Base-by-base conservation (phyloP, 2,113 vertebrate species). In the Callopanchax toddi region DNA sequence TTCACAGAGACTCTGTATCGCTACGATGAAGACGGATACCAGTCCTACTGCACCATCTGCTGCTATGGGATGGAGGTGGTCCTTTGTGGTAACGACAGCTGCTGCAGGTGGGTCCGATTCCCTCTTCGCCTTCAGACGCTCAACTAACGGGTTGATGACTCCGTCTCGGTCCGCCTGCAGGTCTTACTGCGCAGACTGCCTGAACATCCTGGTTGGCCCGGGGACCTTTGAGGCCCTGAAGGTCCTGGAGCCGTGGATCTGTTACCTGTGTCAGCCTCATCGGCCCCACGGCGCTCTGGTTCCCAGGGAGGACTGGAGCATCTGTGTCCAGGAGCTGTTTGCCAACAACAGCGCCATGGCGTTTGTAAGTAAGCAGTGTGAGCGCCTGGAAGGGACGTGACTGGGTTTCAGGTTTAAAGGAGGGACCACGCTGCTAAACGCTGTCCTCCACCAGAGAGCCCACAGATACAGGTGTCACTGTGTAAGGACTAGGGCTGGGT, bases 41-140 rank as follows among this genome's bases (percentile, higher is more conserved):
- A 99, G 89, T 96, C 96, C 11, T 99, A 98, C 78, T 99, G 97
- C 55, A 94, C 95, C 0, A 91, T 99, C 63, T 99, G 96, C 91
- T 99, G 97, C 0, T 95, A 94, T 4, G 96, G 96, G 0, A 86
- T 92, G 5, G 94, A 99, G 74, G 92, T 99, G 57, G 83, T 99
- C 1, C 91, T 99, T 15, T 99, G 97, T 46, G 96, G 96, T 46
- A 94, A 94, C 0, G 32, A 91, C 0, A 94, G 92, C 88, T 99
- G 97, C 90, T 94, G 92, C 91, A 93, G 96, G 97, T 97, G 32
- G n/a, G 91, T 42, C 22, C 9, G 0, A 13, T 5, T 34, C 32
- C 26, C 10, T 11, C 17, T 8, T 1, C 25, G 25, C 6, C 13
- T n/a, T n/a, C 6, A 26, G 17, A 7, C 22, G n/a, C n/a, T n/a